These are phyloP conservation scores for Miniopterus natalensis DNA, from an alignment of 2,113 vertebrate genomes.

Conservation along the genomic window DNA sequence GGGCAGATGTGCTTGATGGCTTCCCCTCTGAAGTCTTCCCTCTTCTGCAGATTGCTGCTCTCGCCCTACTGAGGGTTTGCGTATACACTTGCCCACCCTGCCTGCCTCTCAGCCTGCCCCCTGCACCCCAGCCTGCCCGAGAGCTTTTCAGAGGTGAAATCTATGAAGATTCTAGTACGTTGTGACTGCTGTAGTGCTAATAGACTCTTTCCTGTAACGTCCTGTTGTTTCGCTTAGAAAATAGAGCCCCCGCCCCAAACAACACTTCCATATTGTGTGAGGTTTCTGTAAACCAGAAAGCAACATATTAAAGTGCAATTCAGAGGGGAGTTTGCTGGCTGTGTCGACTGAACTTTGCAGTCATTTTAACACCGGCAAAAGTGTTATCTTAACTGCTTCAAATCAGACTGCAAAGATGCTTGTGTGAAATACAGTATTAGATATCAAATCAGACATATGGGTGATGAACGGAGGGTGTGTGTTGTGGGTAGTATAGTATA, in stretches of 20 bases:
- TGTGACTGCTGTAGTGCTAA: background rate
- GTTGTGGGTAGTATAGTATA: slow-evolving; percentile 49
- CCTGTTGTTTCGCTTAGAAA: background rate
- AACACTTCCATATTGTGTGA: slow-evolving; percentile 33
- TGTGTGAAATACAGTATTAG: slow-evolving; percentile 76
- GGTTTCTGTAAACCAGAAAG: slow-evolving; percentile 62
- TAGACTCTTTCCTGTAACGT: background rate
- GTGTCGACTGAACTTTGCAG: slow-evolving; percentile 79
- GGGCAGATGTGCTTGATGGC: background rate
- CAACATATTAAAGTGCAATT: slow-evolving; percentile 70
- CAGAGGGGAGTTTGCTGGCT: slow-evolving; percentile 71
- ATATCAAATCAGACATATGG: slow-evolving; percentile 79
- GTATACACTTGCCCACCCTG: fast-evolving
- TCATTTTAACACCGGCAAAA: slow-evolving; percentile 77
- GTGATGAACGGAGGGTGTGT: slow-evolving; percentile 68
- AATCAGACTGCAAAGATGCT: slow-evolving; percentile 75
- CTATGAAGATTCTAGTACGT: background rate
- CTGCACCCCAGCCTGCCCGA: background rate
- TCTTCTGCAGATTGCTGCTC: background rate
- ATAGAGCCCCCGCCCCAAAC: background rate
- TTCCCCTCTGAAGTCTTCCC: background rate
- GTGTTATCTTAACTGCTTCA: slow-evolving; percentile 82
- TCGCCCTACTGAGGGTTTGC: background rate
- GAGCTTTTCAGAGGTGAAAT: background rate
- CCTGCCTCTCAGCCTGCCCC: too few species aligned